Base-by-base conservation (phyloP, 2,797 vertebrate genomes). In the Poecilia picta region DNA sequence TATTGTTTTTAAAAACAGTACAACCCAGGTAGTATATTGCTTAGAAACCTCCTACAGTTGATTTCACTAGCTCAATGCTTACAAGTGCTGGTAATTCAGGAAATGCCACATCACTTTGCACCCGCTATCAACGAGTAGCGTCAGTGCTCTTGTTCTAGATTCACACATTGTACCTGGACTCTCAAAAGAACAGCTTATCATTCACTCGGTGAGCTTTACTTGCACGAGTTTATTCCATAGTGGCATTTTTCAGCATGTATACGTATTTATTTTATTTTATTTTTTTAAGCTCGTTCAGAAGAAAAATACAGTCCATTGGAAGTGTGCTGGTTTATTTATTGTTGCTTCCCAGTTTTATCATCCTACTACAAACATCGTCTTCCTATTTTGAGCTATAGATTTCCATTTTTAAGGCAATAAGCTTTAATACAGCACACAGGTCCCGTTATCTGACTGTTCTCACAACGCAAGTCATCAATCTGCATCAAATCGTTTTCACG, bases 351-450 rank as follows among this genome's bases (percentile, higher is more conserved):
- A 72, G 72, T 82, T 79, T 28, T 64, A 41, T 84, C 62, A 66
- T 85, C 80, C 41, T 73, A 79, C 73, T 78, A 86, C 57, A 79
- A 80, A 80, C 76, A 77, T 88, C 0, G 92, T 93, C 93, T 93
- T 94, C 91, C 88, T 88, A 43, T 71, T 73, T 70, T 73, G 55
- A 85, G 80, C 83, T 72, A 82, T 76, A 82, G 46, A 36, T 84
- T 76, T 90, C 71, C 72, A 72, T 88, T 90, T 91, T 89, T 74
- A 83, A 85, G 82, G 92, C 93, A 93, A 94, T 93, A 94, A 93
- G 89, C 90, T 92, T 90, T 81, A 88, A 83, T 82, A 75, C 45
- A 73, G 77, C 83, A 72, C 79, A 80, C 55, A 51, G n/a, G 85
- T 80, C 85, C 72, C 62, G 59, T 46, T 74, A 68, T 84, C 83